Base-by-base conservation (phyloP, 1,140 invertebrate species). In the Whitmania pigra region DNA sequence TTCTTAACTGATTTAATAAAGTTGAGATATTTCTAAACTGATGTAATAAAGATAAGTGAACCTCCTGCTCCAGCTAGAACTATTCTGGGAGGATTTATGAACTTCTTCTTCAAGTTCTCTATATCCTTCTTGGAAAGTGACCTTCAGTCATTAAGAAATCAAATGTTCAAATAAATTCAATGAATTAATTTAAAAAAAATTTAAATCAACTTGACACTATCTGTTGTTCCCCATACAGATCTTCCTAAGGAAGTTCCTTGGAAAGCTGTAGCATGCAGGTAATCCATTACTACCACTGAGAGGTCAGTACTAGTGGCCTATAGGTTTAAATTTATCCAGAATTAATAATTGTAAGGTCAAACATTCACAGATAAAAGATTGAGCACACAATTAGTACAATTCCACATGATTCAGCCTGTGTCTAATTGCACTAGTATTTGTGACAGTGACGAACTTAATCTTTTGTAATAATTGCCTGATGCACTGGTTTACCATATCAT, bases 261-360 rank as follows among this genome's bases (percentile, higher is more conserved):
- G 83, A 90, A 99, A 4, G 96, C 96, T 31, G 89, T 90, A 0
- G 93, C 87, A 81, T 99, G 97, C 20, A 99, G 86, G 81, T 98
- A 92, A 84, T 99, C 97, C 81, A 99, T 99, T 6, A 99, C 94
- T 72, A 99, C 94, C 84, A 99, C 96, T 83, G 99, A 94, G 20
- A 98, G 85, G 81, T 98, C 98, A 74, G 92, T 95, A 81, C 98
- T 95, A 25, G 99, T 93, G 82, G 98, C 94, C 79, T 82, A 72
- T 18, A 31, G 25, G 22, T 15, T 27, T 6, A 2, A 53, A 49
- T 54, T 71, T 25, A 11, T 31, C 36, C 27, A 43, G 15, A 22
- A 68, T 68, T 9, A 68, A 63, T 63, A 13, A 25, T 25, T 63
- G 2, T 63, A 20, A n/a, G 29, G 22, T 22, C 18, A 22, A 63